A percentile compares a stretch with the other conserved stretches of the same genome.
These are phyloP conservation scores for Catharus bicknelli DNA, from an alignment of 2,113 vertebrate genomes.

Conservation along the genomic window DNA sequence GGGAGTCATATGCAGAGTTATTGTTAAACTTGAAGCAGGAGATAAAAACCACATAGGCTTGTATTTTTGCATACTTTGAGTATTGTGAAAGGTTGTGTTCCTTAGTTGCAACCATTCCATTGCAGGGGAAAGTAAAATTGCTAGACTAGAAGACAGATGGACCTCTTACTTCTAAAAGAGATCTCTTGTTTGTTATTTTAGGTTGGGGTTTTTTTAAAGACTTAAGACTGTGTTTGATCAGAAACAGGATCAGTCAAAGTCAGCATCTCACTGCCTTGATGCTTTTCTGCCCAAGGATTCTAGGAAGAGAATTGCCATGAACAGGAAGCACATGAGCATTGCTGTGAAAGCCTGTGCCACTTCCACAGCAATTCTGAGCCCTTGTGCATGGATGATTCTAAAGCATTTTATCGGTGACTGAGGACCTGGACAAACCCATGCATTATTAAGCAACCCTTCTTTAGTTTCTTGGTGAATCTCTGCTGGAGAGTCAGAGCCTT, in stretches of 20 bases:
- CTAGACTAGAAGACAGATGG: background rate
- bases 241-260: background rate
- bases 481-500: background rate
- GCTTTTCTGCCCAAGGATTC: background rate
- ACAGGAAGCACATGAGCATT: background rate
- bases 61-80: background rate
- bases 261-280: background rate
- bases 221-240: background rate
- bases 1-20: background rate
- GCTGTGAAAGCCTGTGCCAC: background rate
- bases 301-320: background rate
- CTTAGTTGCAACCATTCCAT: background rate
- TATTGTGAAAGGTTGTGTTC: background rate
- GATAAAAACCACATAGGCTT: background rate
- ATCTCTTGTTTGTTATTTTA: background rate
- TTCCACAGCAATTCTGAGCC: background rate
- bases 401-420: background rate
- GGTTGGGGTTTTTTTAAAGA: background rate
- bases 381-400: background rate
- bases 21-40: slow-evolving; percentile 10
- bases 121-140: background rate
- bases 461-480: background rate
- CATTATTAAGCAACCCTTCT: background rate
- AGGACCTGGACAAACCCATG: background rate
- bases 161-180: background rate